Evolutionary conservation across 2,113 vertebrate species (phyloP).

Genomic region (Vanacampus margaritifer): DNA sequence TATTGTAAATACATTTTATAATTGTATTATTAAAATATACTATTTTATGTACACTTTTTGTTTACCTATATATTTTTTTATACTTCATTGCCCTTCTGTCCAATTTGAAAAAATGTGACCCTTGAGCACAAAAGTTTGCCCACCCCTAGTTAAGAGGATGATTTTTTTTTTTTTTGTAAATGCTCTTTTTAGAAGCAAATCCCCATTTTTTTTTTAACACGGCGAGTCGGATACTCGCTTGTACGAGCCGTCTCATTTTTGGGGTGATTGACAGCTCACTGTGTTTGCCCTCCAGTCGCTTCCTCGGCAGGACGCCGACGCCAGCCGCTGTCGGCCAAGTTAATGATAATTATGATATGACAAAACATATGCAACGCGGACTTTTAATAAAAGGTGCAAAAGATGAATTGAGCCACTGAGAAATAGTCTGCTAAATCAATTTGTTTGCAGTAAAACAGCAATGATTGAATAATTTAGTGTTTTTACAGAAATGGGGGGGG

Average conservation of each 20-base stretch:
- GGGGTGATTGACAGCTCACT: neutral
- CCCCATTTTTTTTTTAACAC: neutral
- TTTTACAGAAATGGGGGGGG: no score
- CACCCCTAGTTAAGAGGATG: neutral
- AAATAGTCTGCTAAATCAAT: neutral
- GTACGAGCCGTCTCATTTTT: neutral
- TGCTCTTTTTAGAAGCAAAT: neutral
- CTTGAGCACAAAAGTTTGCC: neutral
- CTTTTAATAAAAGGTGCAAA: neutral
- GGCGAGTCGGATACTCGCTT: neutral
- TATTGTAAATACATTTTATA: neutral
- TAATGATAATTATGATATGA: neutral
- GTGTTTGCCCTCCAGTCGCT: constrained; percentile 9
- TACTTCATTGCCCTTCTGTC: neutral
- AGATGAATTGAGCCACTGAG: neutral
- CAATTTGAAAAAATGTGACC: neutral
- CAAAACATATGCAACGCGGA: neutral
- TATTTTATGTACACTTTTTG: neutral
- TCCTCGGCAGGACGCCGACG: neutral
- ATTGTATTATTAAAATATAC: neutral
- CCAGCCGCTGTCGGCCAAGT: neutral
- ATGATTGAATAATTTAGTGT: no score
- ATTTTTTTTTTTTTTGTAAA: neutral
- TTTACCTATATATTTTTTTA: no score
- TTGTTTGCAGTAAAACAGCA: neutral